Evolutionary conservation across 2,888 invertebrate species (phyloP).

Genomic region (Dasypogon diadema): DNA sequence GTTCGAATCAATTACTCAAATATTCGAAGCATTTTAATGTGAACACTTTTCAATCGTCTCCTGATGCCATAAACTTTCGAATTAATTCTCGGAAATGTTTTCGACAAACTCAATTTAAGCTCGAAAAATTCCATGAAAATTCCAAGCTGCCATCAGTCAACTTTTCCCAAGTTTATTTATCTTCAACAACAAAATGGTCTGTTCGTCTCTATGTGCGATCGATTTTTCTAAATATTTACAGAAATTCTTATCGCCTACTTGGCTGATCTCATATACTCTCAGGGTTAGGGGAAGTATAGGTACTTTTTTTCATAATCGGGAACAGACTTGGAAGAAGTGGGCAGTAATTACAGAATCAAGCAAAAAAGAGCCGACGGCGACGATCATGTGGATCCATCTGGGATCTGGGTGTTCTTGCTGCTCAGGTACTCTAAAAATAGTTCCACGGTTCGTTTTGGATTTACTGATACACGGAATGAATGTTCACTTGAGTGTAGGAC

Average conservation of each 20-base stretch:
- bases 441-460: not conserved
- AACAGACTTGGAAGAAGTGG: not conserved
- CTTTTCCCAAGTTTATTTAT: not conserved
- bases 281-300: not conserved
- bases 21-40: too few relatives aligned
- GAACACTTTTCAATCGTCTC: too few relatives aligned
- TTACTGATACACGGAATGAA: not conserved
- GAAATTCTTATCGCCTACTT: not conserved
- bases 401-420: not conserved
- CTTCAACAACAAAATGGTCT: too few relatives aligned
- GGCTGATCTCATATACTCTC: not conserved
- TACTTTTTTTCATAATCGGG: too few relatives aligned
- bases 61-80: too few relatives aligned
- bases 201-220: not conserved
- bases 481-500: too few relatives aligned
- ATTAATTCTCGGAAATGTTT: too few relatives aligned
- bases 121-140: too few relatives aligned
- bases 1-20: too few relatives aligned
- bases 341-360: not conserved
- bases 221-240: constrained; percentile 3
- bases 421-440: not conserved
- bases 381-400: constrained; percentile 10
- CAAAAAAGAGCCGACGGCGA: not conserved
- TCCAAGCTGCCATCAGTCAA: not conserved
- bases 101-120: too few relatives aligned